Base-by-base conservation (phyloP, 2,797 vertebrate species). In the Champsocephalus esox region DNA sequence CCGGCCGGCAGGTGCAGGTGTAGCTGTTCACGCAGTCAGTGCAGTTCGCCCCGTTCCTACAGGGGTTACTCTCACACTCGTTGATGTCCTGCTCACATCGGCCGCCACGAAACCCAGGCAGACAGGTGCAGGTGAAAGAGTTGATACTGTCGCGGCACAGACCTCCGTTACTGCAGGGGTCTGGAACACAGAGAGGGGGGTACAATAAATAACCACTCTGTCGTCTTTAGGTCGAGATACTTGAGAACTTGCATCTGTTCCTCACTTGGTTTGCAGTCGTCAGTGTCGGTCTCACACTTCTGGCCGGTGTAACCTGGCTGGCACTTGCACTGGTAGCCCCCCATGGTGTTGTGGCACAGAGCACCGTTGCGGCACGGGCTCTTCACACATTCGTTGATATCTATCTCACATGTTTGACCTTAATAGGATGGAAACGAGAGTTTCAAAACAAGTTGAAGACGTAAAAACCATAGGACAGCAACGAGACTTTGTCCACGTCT, bases 1-100 rank as follows among this genome's bases (percentile, higher is more conserved):
- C 98, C 0, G 94, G 88, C 0, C 96, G 96, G 70, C 98, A 99
- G 77, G 97, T 98, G 87, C 98, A 99, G 2, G 97, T 99, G 89
- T 98, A 99, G 89, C 97, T 96, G 91, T 97, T 96, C 77, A 99
- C 97, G 0, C 97, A 99, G 88, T 99, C 98, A 0, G 98, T 99
- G 92, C 98, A 99, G 93, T 98, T 99, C 86, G 96, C 98, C 0
- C 97, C 96, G 0, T 99, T 97, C 80, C 86, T 95, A 80, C 98
- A 99, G 6, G 98, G 98, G 88, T 92, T 96, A 82, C 98, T 99
- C 88, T 97, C 97, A 0, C 98, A 99, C 86, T 99, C 98, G 0
- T 99, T 97, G 77, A 99, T 96, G 91, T 99, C 97, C 87, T 97
- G 96, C 85, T 98, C 96, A 0, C 97, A 98, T 78, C 96, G 94